phyloP scores from a whole-genome alignment of 1,140 invertebrate genomes.

The Drosophila quadrilineata region DNA sequence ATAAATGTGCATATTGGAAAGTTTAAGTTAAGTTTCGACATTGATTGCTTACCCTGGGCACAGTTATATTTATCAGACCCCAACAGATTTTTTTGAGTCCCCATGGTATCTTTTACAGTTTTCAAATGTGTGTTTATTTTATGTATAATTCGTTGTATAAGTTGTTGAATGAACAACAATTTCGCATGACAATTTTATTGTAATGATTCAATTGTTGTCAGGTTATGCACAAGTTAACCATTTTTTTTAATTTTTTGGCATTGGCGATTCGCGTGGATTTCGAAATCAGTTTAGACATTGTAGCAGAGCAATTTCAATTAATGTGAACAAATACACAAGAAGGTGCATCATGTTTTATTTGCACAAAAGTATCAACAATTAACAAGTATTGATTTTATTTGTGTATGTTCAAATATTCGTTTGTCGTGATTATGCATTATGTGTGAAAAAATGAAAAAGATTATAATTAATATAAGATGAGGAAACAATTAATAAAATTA shows the following conservation, averaged over 20 bases:
- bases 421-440: too few relatives aligned
- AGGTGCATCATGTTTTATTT: constrained; percentile 35
- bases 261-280: constrained; percentile 22
- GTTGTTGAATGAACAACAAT: constrained; percentile 24
- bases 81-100: constrained; percentile 82
- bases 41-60: constrained; percentile 81
- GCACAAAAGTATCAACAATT: constrained; percentile 1
- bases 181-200: neutral
- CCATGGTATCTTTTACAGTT: constrained; percentile 81
- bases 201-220: constrained; percentile 5
- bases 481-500: constrained; percentile 1
- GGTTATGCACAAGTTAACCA: constrained; percentile 19
- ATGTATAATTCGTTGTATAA: constrained; percentile 21
- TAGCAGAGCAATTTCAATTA: neutral
- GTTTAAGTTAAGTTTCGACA: constrained; percentile 32
- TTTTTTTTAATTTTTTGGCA: constrained; percentile 35
- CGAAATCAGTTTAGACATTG: constrained; percentile 17
- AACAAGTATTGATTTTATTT: constrained; percentile 12
- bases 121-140: constrained; percentile 41
- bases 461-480: constrained; percentile 9
- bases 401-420: neutral
- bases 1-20: constrained; percentile 21
- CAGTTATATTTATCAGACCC: constrained; percentile 82
- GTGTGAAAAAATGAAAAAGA: constrained; percentile 23
- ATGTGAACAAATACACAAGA: constrained; percentile 24